These are phyloP conservation scores for Dyspetes luteomarginatus DNA, from an alignment of 2,888 invertebrate species.

Conservation along the genomic window DNA sequence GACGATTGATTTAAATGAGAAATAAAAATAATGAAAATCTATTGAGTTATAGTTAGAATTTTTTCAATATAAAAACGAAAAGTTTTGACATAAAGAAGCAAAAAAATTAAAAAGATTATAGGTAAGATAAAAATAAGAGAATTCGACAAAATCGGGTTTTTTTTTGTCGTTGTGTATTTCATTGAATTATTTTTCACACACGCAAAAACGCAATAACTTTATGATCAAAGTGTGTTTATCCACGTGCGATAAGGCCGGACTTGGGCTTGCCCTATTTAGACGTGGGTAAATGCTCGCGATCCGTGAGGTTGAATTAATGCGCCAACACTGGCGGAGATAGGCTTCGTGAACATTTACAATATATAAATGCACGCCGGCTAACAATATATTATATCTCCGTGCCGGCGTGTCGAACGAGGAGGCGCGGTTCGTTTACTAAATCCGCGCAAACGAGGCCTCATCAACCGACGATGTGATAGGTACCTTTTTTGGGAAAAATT, in stretches of 20 bases:
- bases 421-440: conserved; percentile 61
- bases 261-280: conserved; percentile 70
- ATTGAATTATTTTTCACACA: not conserved
- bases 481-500: too few relatives aligned
- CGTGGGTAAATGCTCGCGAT: conserved; percentile 70
- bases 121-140: too few relatives aligned
- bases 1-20: too few relatives aligned
- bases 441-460: conserved; percentile 37
- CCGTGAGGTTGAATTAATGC: conserved; percentile 77
- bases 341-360: conserved; percentile 81
- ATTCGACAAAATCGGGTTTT: not conserved
- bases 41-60: too few relatives aligned
- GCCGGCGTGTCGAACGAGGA: conserved; percentile 55
- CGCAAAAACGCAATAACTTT: not conserved
- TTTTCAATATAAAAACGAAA: too few relatives aligned
- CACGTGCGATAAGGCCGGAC: conserved; percentile 41
- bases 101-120: too few relatives aligned
- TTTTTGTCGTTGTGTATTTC: too few relatives aligned
- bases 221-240: not conserved
- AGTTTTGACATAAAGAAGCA: too few relatives aligned
- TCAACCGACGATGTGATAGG: conserved; percentile 20
- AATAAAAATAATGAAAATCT: too few relatives aligned
- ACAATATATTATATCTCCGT: conserved; percentile 71
- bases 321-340: conserved; percentile 78
- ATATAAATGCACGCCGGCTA: conserved; percentile 70